Evolutionary conservation across 1,140 invertebrate species (phyloP).

Genomic region (Calephelis nemesis): DNA sequence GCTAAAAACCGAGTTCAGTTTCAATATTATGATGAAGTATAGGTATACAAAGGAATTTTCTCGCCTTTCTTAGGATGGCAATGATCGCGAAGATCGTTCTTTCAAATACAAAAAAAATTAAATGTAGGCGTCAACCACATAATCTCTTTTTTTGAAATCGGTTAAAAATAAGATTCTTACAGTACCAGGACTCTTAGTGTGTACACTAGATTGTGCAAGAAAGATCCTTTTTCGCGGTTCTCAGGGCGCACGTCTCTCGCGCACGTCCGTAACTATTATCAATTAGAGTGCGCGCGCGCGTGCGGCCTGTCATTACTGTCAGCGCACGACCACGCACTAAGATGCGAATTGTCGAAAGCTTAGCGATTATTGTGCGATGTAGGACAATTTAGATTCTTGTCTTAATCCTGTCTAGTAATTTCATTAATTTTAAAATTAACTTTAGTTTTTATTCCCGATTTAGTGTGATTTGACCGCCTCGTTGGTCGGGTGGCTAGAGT

Average conservation of each 20-base stretch:
- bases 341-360: slow-evolving; percentile 6
- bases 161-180: background rate
- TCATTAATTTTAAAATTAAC: background rate
- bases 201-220: slow-evolving; percentile 23
- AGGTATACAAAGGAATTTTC: too few species aligned
- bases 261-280: slow-evolving; percentile 69
- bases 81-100: too few species aligned
- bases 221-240: slow-evolving; percentile 43
- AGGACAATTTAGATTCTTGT: background rate
- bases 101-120: background rate
- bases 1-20: too few species aligned
- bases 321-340: slow-evolving; percentile 25
- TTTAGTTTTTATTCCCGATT: background rate
- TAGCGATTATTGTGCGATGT: slow-evolving; percentile 7
- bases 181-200: slow-evolving; percentile 13
- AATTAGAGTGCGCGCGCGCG: slow-evolving; percentile 68
- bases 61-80: too few species aligned
- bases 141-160: background rate
- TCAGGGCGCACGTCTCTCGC: slow-evolving; percentile 52
- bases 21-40: too few species aligned
- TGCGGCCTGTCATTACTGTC: slow-evolving; percentile 66
- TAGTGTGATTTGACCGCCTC: background rate
- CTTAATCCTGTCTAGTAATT: background rate
- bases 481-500: too few species aligned
- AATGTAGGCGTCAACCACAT: background rate